Evolutionary conservation across 1,140 invertebrate genomes (phyloP), one percentile per base, ranked within the genome.

Genomic region (Schlechtendalia chinensis): DNA sequence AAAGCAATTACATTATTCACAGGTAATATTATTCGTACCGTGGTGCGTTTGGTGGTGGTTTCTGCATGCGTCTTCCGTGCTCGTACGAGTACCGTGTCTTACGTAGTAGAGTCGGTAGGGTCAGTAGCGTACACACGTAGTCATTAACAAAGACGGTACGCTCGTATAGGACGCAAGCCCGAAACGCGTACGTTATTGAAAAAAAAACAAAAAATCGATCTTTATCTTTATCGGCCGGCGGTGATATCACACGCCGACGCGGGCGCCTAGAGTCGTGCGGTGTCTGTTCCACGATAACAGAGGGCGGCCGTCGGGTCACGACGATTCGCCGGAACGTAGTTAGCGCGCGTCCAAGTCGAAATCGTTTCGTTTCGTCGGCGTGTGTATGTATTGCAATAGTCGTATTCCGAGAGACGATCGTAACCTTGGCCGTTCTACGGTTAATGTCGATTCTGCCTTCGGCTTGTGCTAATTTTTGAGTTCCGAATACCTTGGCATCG

Each of bases 401-500:
- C n/a, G 17, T 72, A 54, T 17, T 54, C 50, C 47, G 5, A 72
- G 50, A 54, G 69, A 72, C 47, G 24, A 72, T 72, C n/a, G 29
- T 54, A 54, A 72, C 69, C 69, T 72, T 72, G 69, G 69, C 67
- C 45, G 67, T 72, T 72, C 69, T 54, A 72, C 69, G 29, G 69
- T 72, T 53, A 72, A 29, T 72, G 69, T 72, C 17, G 47, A 54
- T 72, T 72, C 69, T 72, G 69, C 69, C 69, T 72, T 72, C 69
- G 47, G 69, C 24, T 54, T 72, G 69, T 72, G 69, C 69, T 72
- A 72, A 72, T 72, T 72, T 72, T 72, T 72, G 54, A 72, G 47
- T 54, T 72, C 69, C 24, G 50, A 72, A 72, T 54, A 72, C 69
- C 69, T 72, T 72, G 69, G 50, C 24, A 39, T 39, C 32, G 32